Evolutionary conservation across 2,113 vertebrate species (phyloP), one percentile per base, ranked within the genome.

Genomic region (Ictalurus punctatus): DNA sequence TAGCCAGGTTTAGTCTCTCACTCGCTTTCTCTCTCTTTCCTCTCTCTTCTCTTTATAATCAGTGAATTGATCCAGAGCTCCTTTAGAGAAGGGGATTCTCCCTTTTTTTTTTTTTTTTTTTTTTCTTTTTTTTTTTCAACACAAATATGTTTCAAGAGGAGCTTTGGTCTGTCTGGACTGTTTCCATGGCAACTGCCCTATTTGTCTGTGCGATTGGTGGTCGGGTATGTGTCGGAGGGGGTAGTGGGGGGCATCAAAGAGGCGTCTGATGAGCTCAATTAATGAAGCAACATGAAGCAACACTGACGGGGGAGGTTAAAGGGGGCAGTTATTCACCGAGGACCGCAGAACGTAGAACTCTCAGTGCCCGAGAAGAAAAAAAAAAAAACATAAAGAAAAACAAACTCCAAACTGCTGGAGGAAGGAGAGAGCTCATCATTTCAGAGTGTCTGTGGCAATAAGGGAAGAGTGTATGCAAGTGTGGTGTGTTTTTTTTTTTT

Each of bases 261-360:
- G 96, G 96, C 96, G 95, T 97, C 96, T 97, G 96, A 98, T 97
- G 97, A 98, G 97, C 97, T 97, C 96, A 97, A 97, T 97, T 98
- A 97, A 98, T 96, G 96, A 96, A 96, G 89, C 89, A 85, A 52
- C 91, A 96, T 96, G 90, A 92, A 90, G 88, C 86, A 97, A 96
- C 95, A 95, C 96, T 97, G 96, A 96, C 96, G 97, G 97, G 97
- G 97, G 96, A 95, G 95, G 97, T 97, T 98, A 97, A 97, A 97
- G 96, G 96, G 96, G 97, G 96, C 97, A 97, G 94, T 96, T 95
- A 97, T 99, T 98, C 97, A 97, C 94, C 94, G 58, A 90, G 95
- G 95, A 89, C 96, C 95, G 95, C 93, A 95, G 94, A 96, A 95
- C 95, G 94, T 95, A 73, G 16, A 83, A 74, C 65, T 61, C 58